Percentiles rank a stretch among this genome's conserved stretches.
phyloP scores from a whole-genome alignment of 2,113 vertebrate genomes.

The Oreocharis arfaki region DNA sequence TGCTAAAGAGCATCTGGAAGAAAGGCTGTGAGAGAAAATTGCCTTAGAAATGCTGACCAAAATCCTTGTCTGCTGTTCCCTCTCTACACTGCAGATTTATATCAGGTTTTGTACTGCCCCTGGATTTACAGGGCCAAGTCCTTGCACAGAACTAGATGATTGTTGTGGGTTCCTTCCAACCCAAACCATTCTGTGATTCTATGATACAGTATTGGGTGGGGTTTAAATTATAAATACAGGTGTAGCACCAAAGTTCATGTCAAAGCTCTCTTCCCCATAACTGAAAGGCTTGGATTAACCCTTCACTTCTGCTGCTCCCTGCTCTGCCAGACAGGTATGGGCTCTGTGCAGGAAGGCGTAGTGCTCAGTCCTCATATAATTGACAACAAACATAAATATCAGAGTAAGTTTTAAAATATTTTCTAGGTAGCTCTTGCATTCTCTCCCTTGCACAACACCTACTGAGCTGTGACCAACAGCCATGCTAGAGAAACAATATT shows the following conservation, averaged over 20 bases:
- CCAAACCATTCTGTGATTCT: not conserved
- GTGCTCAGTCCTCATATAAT: not conserved
- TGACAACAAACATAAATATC: not conserved
- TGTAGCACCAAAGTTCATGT: not conserved
- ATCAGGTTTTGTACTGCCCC: not conserved
- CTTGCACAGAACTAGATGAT: not conserved
- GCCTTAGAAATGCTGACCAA: not conserved
- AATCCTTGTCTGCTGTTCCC: not conserved
- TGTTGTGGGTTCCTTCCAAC: not conserved
- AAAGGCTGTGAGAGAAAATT: not conserved
- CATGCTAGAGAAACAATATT: not conserved
- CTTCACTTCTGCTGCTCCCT: too few species aligned
- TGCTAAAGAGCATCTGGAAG: not conserved
- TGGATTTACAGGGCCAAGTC: not conserved
- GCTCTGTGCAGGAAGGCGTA: not conserved
- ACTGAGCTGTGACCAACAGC: not conserved
- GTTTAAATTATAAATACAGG: not conserved
- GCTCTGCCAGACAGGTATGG: not conserved
- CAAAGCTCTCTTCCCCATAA: not conserved
- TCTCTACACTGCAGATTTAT: not conserved
- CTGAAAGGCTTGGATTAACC: not conserved
- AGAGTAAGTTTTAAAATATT: not conserved
- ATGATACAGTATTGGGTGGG: not conserved
- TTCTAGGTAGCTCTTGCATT: not conserved
- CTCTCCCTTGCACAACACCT: not conserved